These are phyloP conservation scores for Urocynchramus pylzowi DNA, from an alignment of 2,113 vertebrate species.

Conservation along the genomic window DNA sequence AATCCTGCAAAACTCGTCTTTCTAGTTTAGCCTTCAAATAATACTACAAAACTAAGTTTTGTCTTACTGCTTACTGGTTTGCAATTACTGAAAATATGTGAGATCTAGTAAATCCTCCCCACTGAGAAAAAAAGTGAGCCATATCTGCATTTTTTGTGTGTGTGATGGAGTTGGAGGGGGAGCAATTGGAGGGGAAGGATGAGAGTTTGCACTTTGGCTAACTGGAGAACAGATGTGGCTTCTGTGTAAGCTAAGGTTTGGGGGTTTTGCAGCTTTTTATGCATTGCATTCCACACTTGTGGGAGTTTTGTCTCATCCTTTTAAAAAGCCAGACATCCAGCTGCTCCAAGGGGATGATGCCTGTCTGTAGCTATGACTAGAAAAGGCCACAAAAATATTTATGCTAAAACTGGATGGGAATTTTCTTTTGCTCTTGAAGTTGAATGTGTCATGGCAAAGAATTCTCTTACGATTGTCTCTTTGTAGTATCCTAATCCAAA, in stretches of 20 bases:
- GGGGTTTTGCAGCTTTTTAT: neutral
- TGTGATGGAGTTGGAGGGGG: neutral
- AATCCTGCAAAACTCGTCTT: neutral
- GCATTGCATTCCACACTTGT: neutral
- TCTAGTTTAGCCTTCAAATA: neutral
- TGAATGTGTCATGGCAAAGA: neutral
- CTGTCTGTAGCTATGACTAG: neutral
- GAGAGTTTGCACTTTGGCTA: neutral
- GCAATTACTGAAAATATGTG: neutral
- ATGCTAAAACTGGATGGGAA: neutral
- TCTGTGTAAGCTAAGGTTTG: neutral
- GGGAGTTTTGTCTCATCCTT: neutral
- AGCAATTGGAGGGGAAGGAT: neutral
- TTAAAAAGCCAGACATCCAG: neutral
- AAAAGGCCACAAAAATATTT: slow-evolving; percentile 34
- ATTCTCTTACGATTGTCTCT: neutral
- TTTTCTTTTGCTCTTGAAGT: neutral
- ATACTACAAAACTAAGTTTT: neutral
- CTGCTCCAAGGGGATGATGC: neutral
- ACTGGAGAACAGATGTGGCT: neutral
- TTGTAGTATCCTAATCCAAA: neutral
- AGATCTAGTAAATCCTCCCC: neutral
- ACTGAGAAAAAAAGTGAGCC: neutral
- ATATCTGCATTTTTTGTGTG: neutral
- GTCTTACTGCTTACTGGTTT: neutral